These are phyloP conservation scores for Unio pictorum DNA, from an alignment of 2,888 invertebrate species.

Conservation along the genomic window DNA sequence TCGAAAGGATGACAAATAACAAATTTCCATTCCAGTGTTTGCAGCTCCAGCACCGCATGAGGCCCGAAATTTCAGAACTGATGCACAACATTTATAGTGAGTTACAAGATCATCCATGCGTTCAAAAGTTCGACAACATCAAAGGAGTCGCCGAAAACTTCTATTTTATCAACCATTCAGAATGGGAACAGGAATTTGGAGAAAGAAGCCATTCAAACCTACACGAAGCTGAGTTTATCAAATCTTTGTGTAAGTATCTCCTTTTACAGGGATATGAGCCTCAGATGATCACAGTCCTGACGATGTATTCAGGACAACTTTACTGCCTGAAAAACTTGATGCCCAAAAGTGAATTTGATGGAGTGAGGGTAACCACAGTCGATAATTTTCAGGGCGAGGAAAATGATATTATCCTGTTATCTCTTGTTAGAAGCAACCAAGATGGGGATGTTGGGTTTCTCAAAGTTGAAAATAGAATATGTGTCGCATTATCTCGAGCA, in stretches of 20 bases:
- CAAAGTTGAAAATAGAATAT: slow-evolving; percentile 60
- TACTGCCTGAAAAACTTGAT: slow-evolving; percentile 47
- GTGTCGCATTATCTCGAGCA: slow-evolving; percentile 68
- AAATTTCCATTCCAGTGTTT: slow-evolving; percentile 77
- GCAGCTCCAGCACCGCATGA: slow-evolving; percentile 76
- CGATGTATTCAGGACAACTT: slow-evolving; percentile 64
- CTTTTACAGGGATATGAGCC: slow-evolving; percentile 60
- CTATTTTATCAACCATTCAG: slow-evolving; percentile 59
- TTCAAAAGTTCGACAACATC: slow-evolving; percentile 42
- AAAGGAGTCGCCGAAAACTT: slow-evolving; percentile 54
- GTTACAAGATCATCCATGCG: slow-evolving; percentile 50
- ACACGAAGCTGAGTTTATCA: slow-evolving; percentile 59
- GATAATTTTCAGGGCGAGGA: slow-evolving; percentile 71
- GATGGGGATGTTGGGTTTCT: slow-evolving; percentile 63
- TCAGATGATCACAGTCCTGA: slow-evolving; percentile 60
- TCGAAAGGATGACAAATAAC: slow-evolving; percentile 84
- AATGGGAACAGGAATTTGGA: slow-evolving; percentile 51
- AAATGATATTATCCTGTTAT: slow-evolving; percentile 69
- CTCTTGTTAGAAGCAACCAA: slow-evolving; percentile 68
- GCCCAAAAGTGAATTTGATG: slow-evolving; percentile 49
- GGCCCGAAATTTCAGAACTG: slow-evolving; percentile 64
- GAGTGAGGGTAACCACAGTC: slow-evolving; percentile 57
- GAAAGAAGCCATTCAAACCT: slow-evolving; percentile 59
- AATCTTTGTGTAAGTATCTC: slow-evolving; percentile 56
- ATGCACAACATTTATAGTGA: slow-evolving; percentile 49